Percentiles rank a stretch among this genome's conserved stretches.
Evolutionary conservation across 1,140 invertebrate genomes (phyloP).

Genomic region (Drosophila lini): DNA sequence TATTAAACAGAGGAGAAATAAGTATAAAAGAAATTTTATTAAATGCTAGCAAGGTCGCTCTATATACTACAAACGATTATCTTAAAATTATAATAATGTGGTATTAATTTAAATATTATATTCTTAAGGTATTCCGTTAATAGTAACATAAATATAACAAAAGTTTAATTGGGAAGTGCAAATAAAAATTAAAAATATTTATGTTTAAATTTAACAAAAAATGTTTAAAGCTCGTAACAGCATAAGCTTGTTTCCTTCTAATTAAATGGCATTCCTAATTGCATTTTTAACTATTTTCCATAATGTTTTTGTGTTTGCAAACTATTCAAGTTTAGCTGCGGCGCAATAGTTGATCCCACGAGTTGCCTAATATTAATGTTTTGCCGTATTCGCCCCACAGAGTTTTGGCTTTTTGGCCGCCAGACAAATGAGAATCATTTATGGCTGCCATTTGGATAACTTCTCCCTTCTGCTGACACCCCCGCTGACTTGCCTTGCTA

Average conservation of each 20-base stretch:
- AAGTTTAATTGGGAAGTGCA: too few relatives aligned
- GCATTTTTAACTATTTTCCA: constrained; percentile 5
- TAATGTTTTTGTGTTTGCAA: constrained; percentile 15
- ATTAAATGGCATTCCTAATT: not conserved
- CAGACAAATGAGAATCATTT: constrained; percentile 63
- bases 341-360: constrained; percentile 23
- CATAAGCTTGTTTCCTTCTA: not conserved
- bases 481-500: constrained; percentile 49
- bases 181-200: not conserved
- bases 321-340: constrained; percentile 9
- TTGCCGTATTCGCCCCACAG: constrained; percentile 18
- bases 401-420: constrained; percentile 29
- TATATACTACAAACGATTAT: too few relatives aligned
- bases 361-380: constrained; percentile 33
- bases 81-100: too few relatives aligned
- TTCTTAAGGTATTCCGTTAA: too few relatives aligned
- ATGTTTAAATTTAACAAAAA: not conserved
- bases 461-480: constrained; percentile 1
- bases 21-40: not conserved
- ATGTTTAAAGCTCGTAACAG: not conserved
- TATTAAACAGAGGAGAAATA: not conserved
- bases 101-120: too few relatives aligned
- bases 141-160: too few relatives aligned
- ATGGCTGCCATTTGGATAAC: constrained; percentile 62
- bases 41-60: not conserved